Evolutionary conservation across 2,113 vertebrate species (phyloP), one percentile per base, ranked within the genome.

Genomic region (Ochotona curzoniae): DNA sequence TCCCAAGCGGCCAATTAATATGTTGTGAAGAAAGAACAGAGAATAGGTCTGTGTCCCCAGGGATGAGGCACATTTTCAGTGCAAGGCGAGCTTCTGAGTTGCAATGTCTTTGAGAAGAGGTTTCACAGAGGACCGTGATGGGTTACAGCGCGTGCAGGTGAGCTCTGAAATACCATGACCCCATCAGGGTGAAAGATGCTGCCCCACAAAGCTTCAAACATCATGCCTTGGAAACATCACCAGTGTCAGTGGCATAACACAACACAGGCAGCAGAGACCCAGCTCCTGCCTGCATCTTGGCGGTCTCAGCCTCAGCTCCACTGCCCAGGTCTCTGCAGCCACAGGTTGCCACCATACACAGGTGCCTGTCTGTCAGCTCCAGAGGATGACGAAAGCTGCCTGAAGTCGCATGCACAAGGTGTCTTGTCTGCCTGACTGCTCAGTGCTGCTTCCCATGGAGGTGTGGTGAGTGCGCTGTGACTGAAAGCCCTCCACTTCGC

Each of bases 291-390:
- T 61, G 14, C 6, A 11, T 1, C 6, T 61, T 8, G 1, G 8
- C 28, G 13, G 23, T 17, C 14, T n/a, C 7, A 25, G 10, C 32
- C 49, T 11, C 3, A 69, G 51, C 10, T 88, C 8, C 44, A 60
- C 23, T 81, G 17, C n/a, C 4, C 17, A 21, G 30, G 4, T 8
- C 8, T 54, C 0, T 5, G 18, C 0, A 9, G 8, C 18, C 8
- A 26, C 10, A 4, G 54, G 17, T 5, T 9, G 4, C 7, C 32
- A 8, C 14, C 25, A 0, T 0, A n/a, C n/a, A n/a, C n/a, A n/a
- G n/a, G n/a, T n/a, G n/a, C n/a, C n/a, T n/a, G n/a, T n/a, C n/a
- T n/a, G n/a, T n/a, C n/a, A n/a, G n/a, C n/a, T n/a, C n/a, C 11
- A 12, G 54, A 75, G 61, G 69, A 26, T 20, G 63, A n/a, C 14